A percentile compares a stretch with the other conserved stretches of the same genome.
Evolutionary conservation across 2,888 invertebrate genomes (phyloP).

Genomic region (Choristoneura rosaceana): DNA sequence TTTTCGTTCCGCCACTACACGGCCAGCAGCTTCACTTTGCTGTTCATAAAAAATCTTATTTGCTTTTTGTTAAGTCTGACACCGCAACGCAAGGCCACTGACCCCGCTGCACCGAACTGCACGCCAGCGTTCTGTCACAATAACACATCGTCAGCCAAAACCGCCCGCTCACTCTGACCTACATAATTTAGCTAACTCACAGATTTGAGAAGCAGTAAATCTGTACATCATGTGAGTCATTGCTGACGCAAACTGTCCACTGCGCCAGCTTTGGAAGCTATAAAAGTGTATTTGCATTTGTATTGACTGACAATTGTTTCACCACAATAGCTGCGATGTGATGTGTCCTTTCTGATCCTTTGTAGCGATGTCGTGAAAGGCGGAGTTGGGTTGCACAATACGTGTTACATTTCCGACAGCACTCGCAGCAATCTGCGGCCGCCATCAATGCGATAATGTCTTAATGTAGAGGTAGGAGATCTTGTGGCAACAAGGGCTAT

Average conservation of each 20-base stretch:
- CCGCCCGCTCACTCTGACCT: constrained; percentile 14
- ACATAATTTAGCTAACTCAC: constrained; percentile 25
- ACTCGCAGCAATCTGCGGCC: not conserved
- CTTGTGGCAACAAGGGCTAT: not conserved
- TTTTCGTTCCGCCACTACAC: too few relatives aligned
- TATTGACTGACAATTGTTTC: not conserved
- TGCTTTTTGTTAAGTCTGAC: too few relatives aligned
- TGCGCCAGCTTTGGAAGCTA: not conserved
- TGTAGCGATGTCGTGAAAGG: not conserved
- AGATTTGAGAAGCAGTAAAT: constrained; percentile 3
- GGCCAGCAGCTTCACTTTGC: too few relatives aligned
- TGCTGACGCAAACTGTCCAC: not conserved
- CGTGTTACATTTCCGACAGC: not conserved
- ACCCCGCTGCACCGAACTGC: not conserved
- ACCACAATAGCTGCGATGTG: not conserved
- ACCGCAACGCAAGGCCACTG: not conserved
- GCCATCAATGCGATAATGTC: not conserved
- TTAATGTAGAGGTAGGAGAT: not conserved
- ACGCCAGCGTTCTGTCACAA: constrained; percentile 1
- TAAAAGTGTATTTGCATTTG: not conserved
- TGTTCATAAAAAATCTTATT: too few relatives aligned
- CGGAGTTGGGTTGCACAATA: not conserved
- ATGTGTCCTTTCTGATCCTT: constrained; percentile 3
- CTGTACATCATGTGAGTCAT: constrained; percentile 1
- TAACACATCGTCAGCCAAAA: constrained; percentile 13